Evolutionary conservation across 2,113 vertebrate genomes (phyloP).

Genomic region (Camarhynchus parvulus): DNA sequence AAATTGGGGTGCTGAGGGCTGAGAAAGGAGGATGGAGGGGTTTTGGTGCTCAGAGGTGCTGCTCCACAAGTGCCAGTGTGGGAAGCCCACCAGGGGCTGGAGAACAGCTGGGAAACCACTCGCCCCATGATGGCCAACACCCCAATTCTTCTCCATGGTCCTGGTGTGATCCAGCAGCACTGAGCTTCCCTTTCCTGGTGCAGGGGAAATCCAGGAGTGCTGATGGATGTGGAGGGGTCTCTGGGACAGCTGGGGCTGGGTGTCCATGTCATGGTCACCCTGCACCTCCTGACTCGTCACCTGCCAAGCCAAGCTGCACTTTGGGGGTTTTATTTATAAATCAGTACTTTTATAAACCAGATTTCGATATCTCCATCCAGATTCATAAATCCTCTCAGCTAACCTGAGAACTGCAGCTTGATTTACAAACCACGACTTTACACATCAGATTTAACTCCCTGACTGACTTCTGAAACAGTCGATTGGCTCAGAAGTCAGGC

Average conservation of each 20-base stretch:
- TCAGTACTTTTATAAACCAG: conserved; percentile 38
- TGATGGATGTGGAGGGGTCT: not conserved
- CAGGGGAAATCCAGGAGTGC: not conserved
- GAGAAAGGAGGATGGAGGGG: not conserved
- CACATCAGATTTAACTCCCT: conserved; percentile 55
- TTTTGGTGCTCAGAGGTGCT: not conserved
- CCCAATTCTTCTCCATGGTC: fast-evolving
- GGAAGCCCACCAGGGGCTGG: not conserved
- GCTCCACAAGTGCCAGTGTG: not conserved
- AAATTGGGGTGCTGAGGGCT: not conserved
- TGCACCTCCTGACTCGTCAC: not conserved
- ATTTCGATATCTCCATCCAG: conserved; percentile 46
- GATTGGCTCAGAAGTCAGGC: conserved; percentile 49
- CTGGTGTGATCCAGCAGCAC: not conserved
- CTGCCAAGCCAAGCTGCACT: not conserved
- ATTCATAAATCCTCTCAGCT: conserved; percentile 61
- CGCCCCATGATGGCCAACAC: not conserved
- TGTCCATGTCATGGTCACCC: not conserved
- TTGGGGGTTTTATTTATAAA: conserved; percentile 28
- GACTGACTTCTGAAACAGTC: conserved; percentile 40
- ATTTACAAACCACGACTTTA: conserved; percentile 62
- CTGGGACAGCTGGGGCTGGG: fast-evolving
- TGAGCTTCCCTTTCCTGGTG: not conserved
- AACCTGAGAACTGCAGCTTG: conserved; percentile 31
- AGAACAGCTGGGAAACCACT: not conserved